These are phyloP conservation scores for Psilopsiagon aymara DNA, from an alignment of 2,113 vertebrate genomes.

Conservation along the genomic window DNA sequence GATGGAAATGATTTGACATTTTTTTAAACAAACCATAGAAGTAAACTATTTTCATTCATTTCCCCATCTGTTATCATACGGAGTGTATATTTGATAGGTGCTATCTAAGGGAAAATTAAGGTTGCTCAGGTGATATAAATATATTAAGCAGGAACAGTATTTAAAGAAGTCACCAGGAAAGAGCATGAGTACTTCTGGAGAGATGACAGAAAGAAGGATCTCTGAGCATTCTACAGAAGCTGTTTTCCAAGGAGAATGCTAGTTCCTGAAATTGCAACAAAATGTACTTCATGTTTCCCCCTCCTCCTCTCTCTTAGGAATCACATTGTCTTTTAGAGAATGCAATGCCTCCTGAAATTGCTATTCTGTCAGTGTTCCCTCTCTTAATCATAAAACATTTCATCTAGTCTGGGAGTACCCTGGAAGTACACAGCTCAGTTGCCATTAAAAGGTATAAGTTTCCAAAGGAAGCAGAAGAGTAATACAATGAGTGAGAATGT, in stretches of 20 bases:
- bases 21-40: not conserved
- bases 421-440: not conserved
- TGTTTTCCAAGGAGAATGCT: not conserved
- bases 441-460: not conserved
- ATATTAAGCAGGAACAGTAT: not conserved
- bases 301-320: not conserved
- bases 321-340: not conserved
- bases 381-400: not conserved
- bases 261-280: not conserved
- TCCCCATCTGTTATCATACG: not conserved
- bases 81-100: not conserved
- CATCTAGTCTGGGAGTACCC: not conserved
- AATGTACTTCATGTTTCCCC: not conserved
- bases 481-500: not conserved
- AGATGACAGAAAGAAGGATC: not conserved
- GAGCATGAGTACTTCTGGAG: not conserved
- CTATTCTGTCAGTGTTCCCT: not conserved
- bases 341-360: not conserved
- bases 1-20: not conserved
- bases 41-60: not conserved
- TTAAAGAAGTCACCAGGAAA: not conserved
- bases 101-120: not conserved
- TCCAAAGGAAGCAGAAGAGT: not conserved
- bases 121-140: not conserved
- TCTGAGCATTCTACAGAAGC: not conserved